phyloP scores from a whole-genome alignment of 1,140 invertebrate genomes.

The Drosophila tsacasi region DNA sequence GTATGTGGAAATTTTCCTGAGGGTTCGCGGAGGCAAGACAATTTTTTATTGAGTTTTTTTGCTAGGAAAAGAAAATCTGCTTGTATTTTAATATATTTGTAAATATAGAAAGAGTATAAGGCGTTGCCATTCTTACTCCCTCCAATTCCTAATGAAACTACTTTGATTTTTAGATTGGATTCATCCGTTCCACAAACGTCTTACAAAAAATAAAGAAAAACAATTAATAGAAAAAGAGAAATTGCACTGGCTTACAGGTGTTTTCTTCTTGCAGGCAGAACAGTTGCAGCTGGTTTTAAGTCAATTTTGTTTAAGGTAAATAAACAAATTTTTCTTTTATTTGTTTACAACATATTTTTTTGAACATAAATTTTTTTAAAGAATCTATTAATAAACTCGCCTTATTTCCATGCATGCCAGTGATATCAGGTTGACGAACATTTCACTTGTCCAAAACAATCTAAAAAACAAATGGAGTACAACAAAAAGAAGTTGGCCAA shows the following conservation, averaged over 20 bases:
- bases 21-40: not conserved
- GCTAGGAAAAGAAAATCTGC: not conserved
- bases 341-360: not conserved
- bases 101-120: not conserved
- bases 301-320: rapidly evolving
- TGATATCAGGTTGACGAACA: slow-evolving; percentile 21
- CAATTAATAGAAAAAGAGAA: slow-evolving; percentile 4
- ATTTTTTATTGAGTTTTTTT: not conserved
- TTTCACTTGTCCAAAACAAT: slow-evolving; percentile 61
- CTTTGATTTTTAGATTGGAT: not conserved
- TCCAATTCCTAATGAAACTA: not conserved
- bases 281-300: not conserved
- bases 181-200: not conserved
- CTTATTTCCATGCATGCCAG: not conserved
- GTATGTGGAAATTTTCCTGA: slow-evolving; percentile 37
- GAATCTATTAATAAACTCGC: not conserved
- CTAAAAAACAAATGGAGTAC: slow-evolving; percentile 3
- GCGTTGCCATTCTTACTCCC: not conserved
- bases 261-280: not conserved
- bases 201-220: not conserved
- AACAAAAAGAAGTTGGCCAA: slow-evolving; percentile 13
- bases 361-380: not conserved
- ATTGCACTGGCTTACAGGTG: not conserved
- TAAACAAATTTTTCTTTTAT: not conserved
- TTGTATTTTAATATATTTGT: not conserved